Evolutionary conservation across 2,888 invertebrate species (phyloP).

Genomic region (Didymodactylos carnosus): DNA sequence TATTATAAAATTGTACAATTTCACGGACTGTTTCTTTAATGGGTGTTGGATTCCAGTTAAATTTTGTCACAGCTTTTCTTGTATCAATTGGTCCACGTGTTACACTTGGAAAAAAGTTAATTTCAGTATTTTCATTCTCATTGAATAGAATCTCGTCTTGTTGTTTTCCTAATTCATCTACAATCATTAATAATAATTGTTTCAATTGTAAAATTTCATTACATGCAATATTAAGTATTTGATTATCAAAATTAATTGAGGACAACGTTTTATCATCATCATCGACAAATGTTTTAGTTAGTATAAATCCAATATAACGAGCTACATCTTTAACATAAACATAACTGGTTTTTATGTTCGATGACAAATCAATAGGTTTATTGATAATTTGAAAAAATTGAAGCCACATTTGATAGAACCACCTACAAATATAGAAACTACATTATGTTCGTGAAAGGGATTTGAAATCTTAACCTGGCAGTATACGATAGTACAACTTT

Average conservation of each 20-base stretch:
- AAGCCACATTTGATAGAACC: slow-evolving; percentile 37
- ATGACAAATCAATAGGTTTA: slow-evolving; percentile 23
- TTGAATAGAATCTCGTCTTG: background rate
- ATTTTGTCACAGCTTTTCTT: background rate
- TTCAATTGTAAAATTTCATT: background rate
- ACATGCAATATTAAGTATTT: background rate
- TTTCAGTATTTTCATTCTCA: background rate
- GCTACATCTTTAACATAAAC: slow-evolving; percentile 36
- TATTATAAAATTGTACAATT: background rate
- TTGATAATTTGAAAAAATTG: slow-evolving; percentile 15
- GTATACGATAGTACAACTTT: too few relatives aligned
- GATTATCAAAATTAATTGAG: background rate
- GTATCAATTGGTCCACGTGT: background rate
- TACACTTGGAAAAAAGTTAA: background rate
- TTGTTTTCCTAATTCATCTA: background rate
- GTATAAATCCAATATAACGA: slow-evolving; percentile 21
- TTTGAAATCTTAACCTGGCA: too few relatives aligned
- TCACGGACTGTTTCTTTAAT: background rate
- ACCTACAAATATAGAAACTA: too few relatives aligned
- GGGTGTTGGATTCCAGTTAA: background rate
- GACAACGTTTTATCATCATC: too few relatives aligned
- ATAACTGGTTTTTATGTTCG: slow-evolving; percentile 28
- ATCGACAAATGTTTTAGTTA: background rate
- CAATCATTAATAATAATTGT: background rate
- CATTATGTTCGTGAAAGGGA: too few relatives aligned